Conservation (phyloP, 2,797 vertebrate species). For the Garrulus glandarius region DNA sequence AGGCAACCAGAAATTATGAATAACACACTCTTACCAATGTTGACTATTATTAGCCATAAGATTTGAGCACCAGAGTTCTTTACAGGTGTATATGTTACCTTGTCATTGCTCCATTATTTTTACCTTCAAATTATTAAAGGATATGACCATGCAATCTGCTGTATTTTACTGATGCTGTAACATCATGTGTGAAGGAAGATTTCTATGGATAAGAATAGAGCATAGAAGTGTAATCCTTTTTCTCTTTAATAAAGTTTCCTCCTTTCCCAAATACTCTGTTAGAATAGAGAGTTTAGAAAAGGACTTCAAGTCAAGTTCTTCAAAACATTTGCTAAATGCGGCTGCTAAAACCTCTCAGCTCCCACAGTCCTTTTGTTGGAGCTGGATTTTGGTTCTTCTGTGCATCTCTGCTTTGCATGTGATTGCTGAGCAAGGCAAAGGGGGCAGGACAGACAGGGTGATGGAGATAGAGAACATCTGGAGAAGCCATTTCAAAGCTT, state of each 20-base stretch:
- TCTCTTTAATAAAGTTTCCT: not conserved
- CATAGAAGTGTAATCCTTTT: not conserved
- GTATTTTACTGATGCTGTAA: not conserved
- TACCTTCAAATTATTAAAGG: not conserved
- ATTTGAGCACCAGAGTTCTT: not conserved
- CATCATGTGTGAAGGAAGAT: not conserved
- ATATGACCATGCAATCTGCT: not conserved
- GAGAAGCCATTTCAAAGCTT: not conserved
- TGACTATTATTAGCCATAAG: not conserved
- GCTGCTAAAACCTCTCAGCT: not conserved
- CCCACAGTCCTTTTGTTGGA: not conserved
- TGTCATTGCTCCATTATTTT: not conserved
- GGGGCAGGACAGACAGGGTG: not conserved
- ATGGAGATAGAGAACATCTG: not conserved
- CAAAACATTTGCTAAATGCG: not conserved
- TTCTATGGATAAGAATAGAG: not conserved
- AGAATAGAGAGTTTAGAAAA: not conserved
- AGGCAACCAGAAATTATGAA: not conserved
- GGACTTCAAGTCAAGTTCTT: not conserved
- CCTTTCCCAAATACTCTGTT: not conserved
- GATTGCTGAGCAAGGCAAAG: not conserved
- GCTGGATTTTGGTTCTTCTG: not conserved
- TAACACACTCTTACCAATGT: not conserved
- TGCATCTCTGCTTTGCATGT: not conserved
- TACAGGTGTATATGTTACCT: not conserved